Conservation (phyloP, 2,888 invertebrate genomes). For the Hypomecis punctinalis region DNA sequence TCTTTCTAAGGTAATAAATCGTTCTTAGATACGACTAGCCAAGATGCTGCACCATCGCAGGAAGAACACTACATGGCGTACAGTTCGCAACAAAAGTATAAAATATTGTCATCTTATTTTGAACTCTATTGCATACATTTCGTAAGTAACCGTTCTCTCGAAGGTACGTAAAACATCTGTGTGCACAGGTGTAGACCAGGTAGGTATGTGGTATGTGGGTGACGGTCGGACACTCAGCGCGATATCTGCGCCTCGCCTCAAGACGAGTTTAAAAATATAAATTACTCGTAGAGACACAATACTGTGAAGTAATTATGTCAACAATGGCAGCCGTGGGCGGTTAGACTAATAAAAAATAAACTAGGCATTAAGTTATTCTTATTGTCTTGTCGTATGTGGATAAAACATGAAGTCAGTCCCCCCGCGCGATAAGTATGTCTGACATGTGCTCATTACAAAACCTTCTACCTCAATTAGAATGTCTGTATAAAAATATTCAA, state of each 20-base stretch:
- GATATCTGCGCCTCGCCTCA: conserved; percentile 38
- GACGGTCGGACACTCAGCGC: conserved; percentile 54
- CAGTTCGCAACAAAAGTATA: conserved; percentile 20
- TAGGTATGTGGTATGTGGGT: conserved; percentile 60
- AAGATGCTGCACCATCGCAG: conserved; percentile 13
- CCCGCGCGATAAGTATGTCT: conserved; percentile 1
- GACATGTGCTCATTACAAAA: background rate
- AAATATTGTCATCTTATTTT: conserved; percentile 2
- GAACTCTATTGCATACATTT: conserved; percentile 16
- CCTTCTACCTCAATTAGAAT: background rate
- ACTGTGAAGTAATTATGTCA: conserved; percentile 36
- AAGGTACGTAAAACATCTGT: conserved; percentile 43
- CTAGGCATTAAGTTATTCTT: conserved; percentile 20
- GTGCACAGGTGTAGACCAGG: conserved; percentile 59
- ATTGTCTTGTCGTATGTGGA: conserved; percentile 23
- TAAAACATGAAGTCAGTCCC: conserved; percentile 1
- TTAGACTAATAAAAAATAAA: conserved; percentile 29
- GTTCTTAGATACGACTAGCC: conserved; percentile 15
- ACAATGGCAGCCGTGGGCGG: conserved; percentile 30
- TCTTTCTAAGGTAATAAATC: conserved; percentile 7
- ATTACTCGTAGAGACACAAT: conserved; percentile 27
- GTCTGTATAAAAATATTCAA: conserved; percentile 2
- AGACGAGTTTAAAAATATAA: conserved; percentile 47
- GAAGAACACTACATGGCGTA: conserved; percentile 7
- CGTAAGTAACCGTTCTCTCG: background rate